Percentiles rank a stretch among this genome's conserved stretches.
phyloP scores from a whole-genome alignment of 2,113 vertebrate species.

The Azemiops feae region DNA sequence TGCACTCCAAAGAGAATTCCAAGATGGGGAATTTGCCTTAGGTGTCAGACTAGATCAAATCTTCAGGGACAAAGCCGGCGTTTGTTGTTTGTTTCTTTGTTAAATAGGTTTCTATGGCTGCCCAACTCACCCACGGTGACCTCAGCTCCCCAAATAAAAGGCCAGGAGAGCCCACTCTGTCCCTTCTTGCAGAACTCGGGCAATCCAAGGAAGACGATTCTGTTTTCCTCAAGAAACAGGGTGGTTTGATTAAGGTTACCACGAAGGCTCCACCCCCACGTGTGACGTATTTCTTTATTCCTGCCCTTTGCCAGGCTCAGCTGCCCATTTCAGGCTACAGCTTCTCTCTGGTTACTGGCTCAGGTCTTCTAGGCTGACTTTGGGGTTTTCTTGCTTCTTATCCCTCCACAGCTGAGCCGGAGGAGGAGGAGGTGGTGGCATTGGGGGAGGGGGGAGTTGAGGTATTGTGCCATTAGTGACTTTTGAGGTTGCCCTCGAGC shows the following conservation, averaged over 20 bases:
- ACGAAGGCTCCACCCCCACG: not conserved
- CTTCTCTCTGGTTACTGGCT: not conserved
- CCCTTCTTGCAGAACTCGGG: no score
- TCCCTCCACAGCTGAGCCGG: no score
- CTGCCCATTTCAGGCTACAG: no score
- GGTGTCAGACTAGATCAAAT: not conserved
- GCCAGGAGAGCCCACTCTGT: no score
- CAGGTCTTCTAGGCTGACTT: not conserved
- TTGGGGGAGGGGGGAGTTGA: not conserved
- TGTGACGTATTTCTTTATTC: not conserved
- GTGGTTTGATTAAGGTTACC: not conserved
- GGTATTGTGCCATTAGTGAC: not conserved
- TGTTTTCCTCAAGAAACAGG: not conserved
- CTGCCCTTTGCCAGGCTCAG: not conserved
- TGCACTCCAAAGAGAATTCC: not conserved
- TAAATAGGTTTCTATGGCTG: not conserved
- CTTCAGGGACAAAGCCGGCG: not conserved
- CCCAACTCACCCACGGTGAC: not conserved
- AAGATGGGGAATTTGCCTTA: not conserved
- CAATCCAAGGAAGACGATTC: not conserved
- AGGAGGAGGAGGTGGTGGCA: not conserved
- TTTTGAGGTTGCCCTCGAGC: not conserved
- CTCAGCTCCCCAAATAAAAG: no score
- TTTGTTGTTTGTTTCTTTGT: not conserved
- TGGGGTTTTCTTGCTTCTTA: not conserved